These are phyloP conservation scores for Craseonycteris thonglongyai DNA, from an alignment of 2,113 vertebrate species.

Conservation along the genomic window DNA sequence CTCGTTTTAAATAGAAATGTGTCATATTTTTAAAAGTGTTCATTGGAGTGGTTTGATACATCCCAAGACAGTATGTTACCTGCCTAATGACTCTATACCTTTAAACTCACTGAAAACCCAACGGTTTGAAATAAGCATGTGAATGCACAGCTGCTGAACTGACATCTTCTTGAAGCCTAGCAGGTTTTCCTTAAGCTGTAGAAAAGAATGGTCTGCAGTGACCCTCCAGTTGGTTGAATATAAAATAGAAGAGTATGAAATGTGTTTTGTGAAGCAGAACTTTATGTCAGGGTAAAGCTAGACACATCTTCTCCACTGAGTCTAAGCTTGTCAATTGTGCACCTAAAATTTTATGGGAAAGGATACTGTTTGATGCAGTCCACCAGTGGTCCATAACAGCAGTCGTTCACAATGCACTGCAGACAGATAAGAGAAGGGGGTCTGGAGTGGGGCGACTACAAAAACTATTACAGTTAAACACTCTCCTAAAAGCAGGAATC, in stretches of 20 bases:
- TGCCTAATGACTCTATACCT: constrained; percentile 49
- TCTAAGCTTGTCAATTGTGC: constrained; percentile 91
- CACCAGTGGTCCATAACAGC: constrained; percentile 99
- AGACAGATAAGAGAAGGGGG: constrained; percentile 77
- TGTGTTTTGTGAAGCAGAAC: constrained; percentile 90
- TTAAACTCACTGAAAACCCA: constrained; percentile 68
- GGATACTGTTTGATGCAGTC: constrained; percentile 99
- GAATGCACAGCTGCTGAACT: constrained; percentile 51
- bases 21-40: background rate
- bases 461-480: constrained; percentile 71
- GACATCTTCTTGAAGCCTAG: constrained; percentile 67
- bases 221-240: constrained; percentile 78
- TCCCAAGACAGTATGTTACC: constrained; percentile 5
- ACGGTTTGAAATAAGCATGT: constrained; percentile 51
- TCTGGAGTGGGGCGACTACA: constrained; percentile 51
- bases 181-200: constrained; percentile 65
- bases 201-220: constrained; percentile 69
- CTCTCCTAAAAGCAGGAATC: constrained; percentile 77
- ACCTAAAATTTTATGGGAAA: constrained; percentile 97
- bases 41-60: background rate
- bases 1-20: background rate
- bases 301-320: constrained; percentile 90
- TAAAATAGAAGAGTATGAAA: constrained; percentile 80
- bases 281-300: constrained; percentile 94
- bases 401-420: constrained; percentile 99